Evolutionary conservation across 2,888 invertebrate genomes (phyloP).

Genomic region (Scaptomyza parva): DNA sequence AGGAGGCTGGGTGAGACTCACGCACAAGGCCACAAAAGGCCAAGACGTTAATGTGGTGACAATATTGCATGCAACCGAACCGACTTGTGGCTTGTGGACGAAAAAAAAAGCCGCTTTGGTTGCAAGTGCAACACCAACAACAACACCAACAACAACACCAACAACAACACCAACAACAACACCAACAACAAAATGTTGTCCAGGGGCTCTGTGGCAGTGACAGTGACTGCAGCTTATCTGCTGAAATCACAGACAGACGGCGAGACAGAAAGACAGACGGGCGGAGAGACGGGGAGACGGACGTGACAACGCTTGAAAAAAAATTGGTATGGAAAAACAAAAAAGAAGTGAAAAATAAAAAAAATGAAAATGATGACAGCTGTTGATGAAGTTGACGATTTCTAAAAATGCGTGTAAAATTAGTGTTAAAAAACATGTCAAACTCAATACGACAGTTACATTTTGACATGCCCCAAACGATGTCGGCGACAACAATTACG

Average conservation of each 20-base stretch:
- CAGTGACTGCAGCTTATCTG: conserved; percentile 68
- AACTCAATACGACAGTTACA: conserved; percentile 76
- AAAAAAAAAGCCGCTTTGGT: conserved; percentile 68
- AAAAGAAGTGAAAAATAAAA: neutral
- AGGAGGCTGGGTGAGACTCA: conserved; percentile 33
- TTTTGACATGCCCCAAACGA: conserved; percentile 71
- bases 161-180: conserved; percentile 50
- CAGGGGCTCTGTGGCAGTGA: conserved; percentile 41
- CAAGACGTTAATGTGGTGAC: conserved; percentile 80
- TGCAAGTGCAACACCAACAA: conserved; percentile 33
- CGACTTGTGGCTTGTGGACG: conserved; percentile 51
- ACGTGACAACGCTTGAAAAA: conserved; percentile 64
- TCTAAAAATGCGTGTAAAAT: conserved; percentile 81
- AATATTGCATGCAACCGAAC: conserved; percentile 79
- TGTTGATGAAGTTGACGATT: conserved; percentile 81
- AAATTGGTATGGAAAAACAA: neutral
- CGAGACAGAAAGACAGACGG: conserved; percentile 41
- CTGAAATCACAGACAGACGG: conserved; percentile 58
- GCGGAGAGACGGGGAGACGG: conserved; percentile 12
- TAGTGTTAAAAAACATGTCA: conserved; percentile 81
- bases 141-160: conserved; percentile 57
- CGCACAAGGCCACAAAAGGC: conserved; percentile 77
- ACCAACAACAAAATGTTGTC: conserved; percentile 53
- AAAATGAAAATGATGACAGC: conserved; percentile 70
- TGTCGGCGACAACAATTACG: conserved; percentile 69